Evolutionary conservation across 2,888 invertebrate species (phyloP).

Genomic region (Cephus rjabovi): DNA sequence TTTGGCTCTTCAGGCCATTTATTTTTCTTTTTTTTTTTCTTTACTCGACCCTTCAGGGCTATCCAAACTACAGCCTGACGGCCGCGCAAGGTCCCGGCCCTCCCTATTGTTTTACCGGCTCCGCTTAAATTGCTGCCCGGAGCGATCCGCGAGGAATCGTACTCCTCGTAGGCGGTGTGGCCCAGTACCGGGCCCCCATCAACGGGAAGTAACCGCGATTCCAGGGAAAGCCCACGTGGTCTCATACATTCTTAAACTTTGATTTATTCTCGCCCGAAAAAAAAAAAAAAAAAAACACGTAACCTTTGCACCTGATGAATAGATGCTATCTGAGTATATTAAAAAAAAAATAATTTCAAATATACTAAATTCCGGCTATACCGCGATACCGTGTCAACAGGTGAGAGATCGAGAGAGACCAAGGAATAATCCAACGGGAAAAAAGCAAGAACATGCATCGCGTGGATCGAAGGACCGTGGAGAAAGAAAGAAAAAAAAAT

Average conservation of each 20-base stretch:
- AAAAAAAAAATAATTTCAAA: neutral
- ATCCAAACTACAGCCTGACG: constrained; percentile 49
- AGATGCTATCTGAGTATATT: neutral
- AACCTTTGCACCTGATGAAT: neutral
- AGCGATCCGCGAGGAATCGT: constrained; percentile 33
- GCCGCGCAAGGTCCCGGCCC: constrained; percentile 32
- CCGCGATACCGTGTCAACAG: neutral
- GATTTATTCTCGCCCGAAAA: neutral
- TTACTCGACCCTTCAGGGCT: constrained; percentile 50
- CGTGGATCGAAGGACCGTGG: neutral
- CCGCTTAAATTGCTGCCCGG: constrained; percentile 50
- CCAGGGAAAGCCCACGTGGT: neutral
- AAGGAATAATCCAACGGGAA: neutral
- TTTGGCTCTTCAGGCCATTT: constrained; percentile 52
- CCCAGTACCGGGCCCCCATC: neutral
- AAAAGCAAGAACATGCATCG: neutral
- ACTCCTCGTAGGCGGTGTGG: constrained; percentile 42
- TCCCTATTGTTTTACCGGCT: constrained; percentile 52
- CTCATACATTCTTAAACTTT: neutral
- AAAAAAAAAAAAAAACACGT: neutral
- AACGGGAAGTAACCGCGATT: neutral
- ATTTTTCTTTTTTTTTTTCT: constrained; percentile 46
- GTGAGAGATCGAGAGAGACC: neutral
- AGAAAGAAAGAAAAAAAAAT: neutral
- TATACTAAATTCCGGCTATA: neutral